Evolutionary conservation across 2,888 invertebrate species (phyloP), one percentile per base, ranked within the genome.

Genomic region (Ochropacha duplaris): DNA sequence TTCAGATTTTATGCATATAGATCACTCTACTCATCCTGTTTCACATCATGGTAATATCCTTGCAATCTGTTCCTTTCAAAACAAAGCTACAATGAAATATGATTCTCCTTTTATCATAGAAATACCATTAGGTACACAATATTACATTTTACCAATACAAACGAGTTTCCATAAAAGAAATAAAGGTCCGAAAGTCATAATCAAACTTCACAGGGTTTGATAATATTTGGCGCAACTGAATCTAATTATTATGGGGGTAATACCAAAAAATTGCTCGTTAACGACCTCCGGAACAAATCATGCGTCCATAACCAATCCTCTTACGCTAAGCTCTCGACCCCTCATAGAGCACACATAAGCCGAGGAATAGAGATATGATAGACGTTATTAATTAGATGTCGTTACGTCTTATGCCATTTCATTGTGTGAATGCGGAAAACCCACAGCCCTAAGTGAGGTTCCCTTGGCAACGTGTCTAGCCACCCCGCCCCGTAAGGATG

Each of bases 341-440:
- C 71, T 65, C 72, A 60, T 60, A 66, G 65, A 62, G 69, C 65
- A 69, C 79, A 75, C 76, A 83, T 86, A 86, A 86, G 86, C 84
- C 85, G 75, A 79, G 88, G 87, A 88, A 91, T 90, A 83, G 87
- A 90, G 90, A 91, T 92, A 92, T 92, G 88, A 91, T 90, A 89
- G 87, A 89, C 84, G 87, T 90, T 90, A 92, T 92, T 92, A 92
- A 92, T 92, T 91, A 90, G 87, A 88, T 87, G 86, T 88, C 91
- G 83, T 90, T 90, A 88, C 86, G 80, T 90, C 88, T 90, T 90
- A 84, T 87, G 87, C 86, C 84, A 69, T 90, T 88, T 88, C 90
- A 89, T 88, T 91, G 88, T 88, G 78, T 75, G 78, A 78, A 78
- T 72, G 76, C 79, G 83, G 86, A 86, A 86, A 87, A 84, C 81